Conservation (phyloP, 2,797 vertebrate species). For the Danio kyathit region DNA sequence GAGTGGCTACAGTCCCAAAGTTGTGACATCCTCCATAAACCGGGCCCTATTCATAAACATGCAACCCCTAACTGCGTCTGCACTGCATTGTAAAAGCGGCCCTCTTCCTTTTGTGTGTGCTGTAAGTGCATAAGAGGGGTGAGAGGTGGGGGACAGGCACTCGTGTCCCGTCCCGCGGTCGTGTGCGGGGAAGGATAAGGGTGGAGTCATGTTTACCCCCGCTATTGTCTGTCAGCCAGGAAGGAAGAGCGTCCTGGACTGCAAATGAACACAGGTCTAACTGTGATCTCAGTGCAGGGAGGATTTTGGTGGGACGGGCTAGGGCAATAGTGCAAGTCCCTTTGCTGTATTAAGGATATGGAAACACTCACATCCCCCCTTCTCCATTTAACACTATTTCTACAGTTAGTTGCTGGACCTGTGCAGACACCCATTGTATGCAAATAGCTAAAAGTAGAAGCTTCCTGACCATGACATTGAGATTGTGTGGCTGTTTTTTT, state of each 20-base stretch:
- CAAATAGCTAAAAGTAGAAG: conserved; percentile 47
- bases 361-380: not conserved
- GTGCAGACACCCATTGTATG: conserved; percentile 56
- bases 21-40: conserved; percentile 64
- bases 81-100: conserved; percentile 59
- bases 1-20: conserved; percentile 36
- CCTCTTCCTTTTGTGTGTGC: conserved; percentile 48
- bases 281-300: conserved; percentile 43
- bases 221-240: conserved; percentile 80
- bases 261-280: conserved; percentile 59
- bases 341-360: conserved; percentile 58
- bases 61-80: conserved; percentile 47
- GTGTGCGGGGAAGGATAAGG: conserved; percentile 65
- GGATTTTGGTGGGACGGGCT: conserved; percentile 32
- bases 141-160: conserved; percentile 50
- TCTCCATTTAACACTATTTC: conserved; percentile 32
- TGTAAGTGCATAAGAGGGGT: conserved; percentile 25
- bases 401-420: conserved; percentile 30
- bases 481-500: conserved; percentile 35
- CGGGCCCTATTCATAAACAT: conserved; percentile 52
- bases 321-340: conserved; percentile 61
- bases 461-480: conserved; percentile 58
- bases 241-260: conserved; percentile 77
- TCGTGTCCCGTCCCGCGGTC: conserved; percentile 35
- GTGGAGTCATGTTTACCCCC: conserved; percentile 75